Evolutionary conservation across 2,888 invertebrate species (phyloP), one percentile per base, ranked within the genome.

Genomic region (Minunthozetes semirufus): DNA sequence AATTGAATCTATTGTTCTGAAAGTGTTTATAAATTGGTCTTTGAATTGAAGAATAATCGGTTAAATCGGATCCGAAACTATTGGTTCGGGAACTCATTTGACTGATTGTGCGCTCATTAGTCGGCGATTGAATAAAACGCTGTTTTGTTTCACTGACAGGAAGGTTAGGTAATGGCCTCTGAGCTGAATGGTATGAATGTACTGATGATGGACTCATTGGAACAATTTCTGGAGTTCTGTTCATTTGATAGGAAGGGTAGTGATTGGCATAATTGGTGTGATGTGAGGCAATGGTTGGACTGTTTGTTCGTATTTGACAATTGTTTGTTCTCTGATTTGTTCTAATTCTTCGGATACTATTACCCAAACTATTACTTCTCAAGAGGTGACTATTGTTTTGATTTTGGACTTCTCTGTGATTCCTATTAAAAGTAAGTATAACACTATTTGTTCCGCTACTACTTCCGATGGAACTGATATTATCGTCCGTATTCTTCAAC

Each of bases 311-410:
- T 19, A 4, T 19, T 8, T 38, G 8, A 4, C 17, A 42, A 9
- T 48, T 25, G 17, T 15, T 15, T 15, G 46, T 5, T 38, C 22
- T 15, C 11, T 53, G 29, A 53, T 22, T 56, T 72, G 29, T 13
- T 11, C 33, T 72, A 22, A 38, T 33, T 71, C 46, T 74, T 42
- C 71, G 22, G 13, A 56, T n/a, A 53, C 25, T 71, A 33, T 59
- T 74, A 17, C 71, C 74, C 19, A 74, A 42, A 59, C 74, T 74
- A 74, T 74, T 63, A 70, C 59, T 33, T 42, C 74, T 29, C 15
- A 71, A 38, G 42, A 74, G 38, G 8, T 27, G 38, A 25, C 4
- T 27, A 25, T 25, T 48, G 46, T 19, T 17, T 19, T 70, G 22
- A 19, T 48, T 70, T 22, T 70, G 70, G 6, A 46, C 25, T 27